A percentile compares a stretch with the other conserved stretches of the same genome.
These are phyloP conservation scores for Mylabris sibirica DNA, from an alignment of 2,888 invertebrate species.

Conservation along the genomic window DNA sequence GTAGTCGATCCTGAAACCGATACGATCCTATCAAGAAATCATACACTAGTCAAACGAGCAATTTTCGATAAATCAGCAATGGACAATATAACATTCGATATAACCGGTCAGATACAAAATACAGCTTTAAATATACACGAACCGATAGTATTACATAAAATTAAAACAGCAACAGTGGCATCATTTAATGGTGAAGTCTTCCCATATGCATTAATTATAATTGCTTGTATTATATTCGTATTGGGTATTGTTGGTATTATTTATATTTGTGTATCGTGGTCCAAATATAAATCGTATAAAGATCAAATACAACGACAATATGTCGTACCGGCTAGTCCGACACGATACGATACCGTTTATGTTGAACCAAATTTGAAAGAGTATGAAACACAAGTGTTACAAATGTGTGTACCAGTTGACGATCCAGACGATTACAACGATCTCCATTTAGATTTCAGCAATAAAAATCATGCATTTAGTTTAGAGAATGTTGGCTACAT, in stretches of 20 bases:
- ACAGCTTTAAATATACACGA: conserved; percentile 73
- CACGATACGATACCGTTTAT: conserved; percentile 75
- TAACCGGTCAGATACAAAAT: conserved; percentile 73
- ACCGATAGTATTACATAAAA: conserved; percentile 63
- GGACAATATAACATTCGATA: conserved; percentile 72
- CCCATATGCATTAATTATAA: conserved; percentile 86
- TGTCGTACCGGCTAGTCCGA: conserved; percentile 66
- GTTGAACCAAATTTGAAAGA: conserved; percentile 85
- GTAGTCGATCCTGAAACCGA: conserved; percentile 82
- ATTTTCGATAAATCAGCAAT: conserved; percentile 70
- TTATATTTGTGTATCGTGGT: conserved; percentile 94
- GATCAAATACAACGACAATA: conserved; percentile 67
- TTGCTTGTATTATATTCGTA: conserved; percentile 88
- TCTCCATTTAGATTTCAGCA: conserved; percentile 85
- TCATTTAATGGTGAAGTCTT: conserved; percentile 71
- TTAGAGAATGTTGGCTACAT: conserved; percentile 90
- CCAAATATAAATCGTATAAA: conserved; percentile 90
- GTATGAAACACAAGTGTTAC: conserved; percentile 93
- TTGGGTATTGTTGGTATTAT: conserved; percentile 88
- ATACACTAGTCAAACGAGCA: conserved; percentile 70
- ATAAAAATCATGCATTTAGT: conserved; percentile 86
- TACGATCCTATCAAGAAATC: conserved; percentile 76
- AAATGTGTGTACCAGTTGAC: conserved; percentile 90
- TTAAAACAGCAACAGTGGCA: conserved; percentile 59
- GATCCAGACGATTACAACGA: conserved; percentile 80